Conservation (phyloP, 2,113 vertebrate species). For the Pachyramphus minor region DNA sequence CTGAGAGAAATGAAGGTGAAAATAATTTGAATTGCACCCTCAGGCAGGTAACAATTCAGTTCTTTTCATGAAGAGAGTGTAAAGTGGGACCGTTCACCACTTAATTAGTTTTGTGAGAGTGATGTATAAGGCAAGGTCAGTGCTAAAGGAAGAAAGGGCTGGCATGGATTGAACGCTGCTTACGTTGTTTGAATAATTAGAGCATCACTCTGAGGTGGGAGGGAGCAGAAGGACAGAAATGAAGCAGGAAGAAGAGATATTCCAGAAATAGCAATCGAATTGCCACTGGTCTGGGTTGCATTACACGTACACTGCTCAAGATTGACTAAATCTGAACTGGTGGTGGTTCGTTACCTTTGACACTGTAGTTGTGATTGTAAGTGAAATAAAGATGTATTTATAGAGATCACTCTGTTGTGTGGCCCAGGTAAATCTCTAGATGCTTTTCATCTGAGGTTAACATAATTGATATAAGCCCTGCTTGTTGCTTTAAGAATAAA, state of each 20-base stretch:
- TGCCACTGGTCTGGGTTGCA: not conserved
- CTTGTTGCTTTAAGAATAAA: not conserved
- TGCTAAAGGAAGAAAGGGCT: slow-evolving; percentile 42
- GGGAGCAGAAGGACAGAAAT: slow-evolving; percentile 10
- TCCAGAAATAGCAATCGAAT: not conserved
- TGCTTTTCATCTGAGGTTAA: not conserved
- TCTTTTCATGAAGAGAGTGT: slow-evolving; percentile 1
- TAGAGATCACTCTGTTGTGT: not conserved
- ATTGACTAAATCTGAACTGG: not conserved
- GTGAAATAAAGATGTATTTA: not conserved
- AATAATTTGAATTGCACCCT: slow-evolving; percentile 25
- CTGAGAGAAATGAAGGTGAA: not conserved
- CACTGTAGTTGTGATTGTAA: not conserved
- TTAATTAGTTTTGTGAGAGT: slow-evolving; percentile 56
- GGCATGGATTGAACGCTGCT: slow-evolving; percentile 17
- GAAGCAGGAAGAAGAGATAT: not conserved
- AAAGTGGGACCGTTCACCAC: slow-evolving; percentile 20
- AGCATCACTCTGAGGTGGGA: slow-evolving; percentile 23
- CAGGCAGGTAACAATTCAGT: slow-evolving; percentile 25
- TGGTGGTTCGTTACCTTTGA: not conserved
- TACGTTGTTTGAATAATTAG: slow-evolving; percentile 52
- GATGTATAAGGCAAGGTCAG: slow-evolving; percentile 51
- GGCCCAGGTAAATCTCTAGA: not conserved
- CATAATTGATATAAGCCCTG: not conserved
- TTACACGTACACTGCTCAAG: not conserved